These are phyloP conservation scores for Drosophila busckii DNA, from an alignment of 1,140 invertebrate genomes.

Conservation along the genomic window DNA sequence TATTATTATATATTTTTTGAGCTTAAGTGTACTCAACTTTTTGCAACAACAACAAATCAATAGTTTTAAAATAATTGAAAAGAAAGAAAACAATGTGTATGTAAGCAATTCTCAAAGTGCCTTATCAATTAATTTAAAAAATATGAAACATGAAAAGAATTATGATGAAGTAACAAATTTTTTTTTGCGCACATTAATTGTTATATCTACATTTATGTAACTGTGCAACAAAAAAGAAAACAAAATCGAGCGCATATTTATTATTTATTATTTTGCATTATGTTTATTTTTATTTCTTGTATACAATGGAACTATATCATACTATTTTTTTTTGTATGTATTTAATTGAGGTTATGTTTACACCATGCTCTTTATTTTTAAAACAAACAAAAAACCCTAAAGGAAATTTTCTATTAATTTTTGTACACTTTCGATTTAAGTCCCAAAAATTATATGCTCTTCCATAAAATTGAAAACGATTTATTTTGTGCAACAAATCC, in stretches of 20 bases:
- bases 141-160: slow-evolving; percentile 22
- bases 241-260: slow-evolving; percentile 44
- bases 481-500: slow-evolving; percentile 52
- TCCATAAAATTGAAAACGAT: too few species aligned
- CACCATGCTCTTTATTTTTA: slow-evolving; percentile 23
- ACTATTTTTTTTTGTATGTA: slow-evolving; percentile 33
- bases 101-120: slow-evolving; percentile 68
- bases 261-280: slow-evolving; percentile 64
- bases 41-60: too few species aligned
- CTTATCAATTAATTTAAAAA: slow-evolving; percentile 62
- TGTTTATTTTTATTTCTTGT: slow-evolving; percentile 42
- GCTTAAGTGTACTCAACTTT: too few species aligned
- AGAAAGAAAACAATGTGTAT: slow-evolving; percentile 18
- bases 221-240: slow-evolving; percentile 6
- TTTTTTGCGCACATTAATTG: too few species aligned
- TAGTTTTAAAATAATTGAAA: neutral
- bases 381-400: neutral
- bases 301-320: slow-evolving; percentile 4
- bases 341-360: slow-evolving; percentile 35
- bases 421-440: slow-evolving; percentile 24
- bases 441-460: slow-evolving; percentile 45
- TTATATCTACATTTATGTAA: slow-evolving; percentile 19
- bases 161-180: slow-evolving; percentile 19
- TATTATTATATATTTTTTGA: too few species aligned
- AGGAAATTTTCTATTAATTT: slow-evolving; percentile 24